Conservation (phyloP, 2,113 vertebrate genomes). For the Thalassoma bifasciatum region DNA sequence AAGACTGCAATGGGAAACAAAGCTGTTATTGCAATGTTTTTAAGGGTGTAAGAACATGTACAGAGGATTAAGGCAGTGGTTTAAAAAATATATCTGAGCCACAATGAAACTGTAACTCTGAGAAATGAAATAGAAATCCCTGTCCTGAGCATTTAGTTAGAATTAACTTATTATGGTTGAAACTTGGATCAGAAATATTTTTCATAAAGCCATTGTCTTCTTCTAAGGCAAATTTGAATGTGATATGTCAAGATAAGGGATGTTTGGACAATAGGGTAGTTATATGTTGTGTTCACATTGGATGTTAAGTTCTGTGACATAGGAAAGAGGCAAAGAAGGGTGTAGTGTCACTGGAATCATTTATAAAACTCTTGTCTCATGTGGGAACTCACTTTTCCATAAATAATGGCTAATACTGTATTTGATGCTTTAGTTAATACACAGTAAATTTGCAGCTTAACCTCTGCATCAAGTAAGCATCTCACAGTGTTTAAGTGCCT, state of each 20-base stretch:
- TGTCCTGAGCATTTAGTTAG: background rate
- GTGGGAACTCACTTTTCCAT: conserved; percentile 5
- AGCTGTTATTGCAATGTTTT: background rate
- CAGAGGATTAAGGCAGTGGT: background rate
- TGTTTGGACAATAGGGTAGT: background rate
- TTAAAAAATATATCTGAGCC: background rate
- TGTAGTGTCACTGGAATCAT: conserved; percentile 31
- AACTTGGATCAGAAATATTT: background rate
- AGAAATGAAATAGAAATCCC: background rate
- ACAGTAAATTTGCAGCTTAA: conserved; percentile 38
- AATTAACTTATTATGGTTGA: background rate
- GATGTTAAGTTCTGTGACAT: background rate
- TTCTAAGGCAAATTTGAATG: conserved; percentile 14
- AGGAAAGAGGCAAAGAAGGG: background rate
- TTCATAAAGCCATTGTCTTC: background rate
- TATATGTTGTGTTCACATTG: background rate
- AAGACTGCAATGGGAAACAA: background rate
- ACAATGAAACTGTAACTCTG: background rate
- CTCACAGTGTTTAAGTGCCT: conserved; percentile 81
- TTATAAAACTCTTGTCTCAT: background rate
- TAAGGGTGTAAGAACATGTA: background rate
- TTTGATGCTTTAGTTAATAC: conserved; percentile 8
- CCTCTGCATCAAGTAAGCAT: conserved; percentile 52
- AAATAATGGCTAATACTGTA: conserved; percentile 26
- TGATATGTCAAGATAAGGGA: background rate